These are phyloP conservation scores for Lepisosteus oculatus DNA, from an alignment of 2,113 vertebrate species.

Conservation along the genomic window DNA sequence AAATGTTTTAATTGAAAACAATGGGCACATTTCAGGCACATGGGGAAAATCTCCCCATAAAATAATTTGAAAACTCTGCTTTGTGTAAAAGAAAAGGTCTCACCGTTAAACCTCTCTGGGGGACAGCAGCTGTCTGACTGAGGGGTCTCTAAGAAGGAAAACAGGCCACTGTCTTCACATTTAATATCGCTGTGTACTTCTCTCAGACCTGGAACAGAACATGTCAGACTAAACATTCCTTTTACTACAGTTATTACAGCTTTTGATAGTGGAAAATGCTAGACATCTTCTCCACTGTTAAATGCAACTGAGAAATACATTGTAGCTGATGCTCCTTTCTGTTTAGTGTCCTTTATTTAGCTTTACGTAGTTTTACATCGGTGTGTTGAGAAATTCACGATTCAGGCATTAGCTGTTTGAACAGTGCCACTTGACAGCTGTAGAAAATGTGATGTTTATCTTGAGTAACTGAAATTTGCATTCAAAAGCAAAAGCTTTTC, in stretches of 20 bases:
- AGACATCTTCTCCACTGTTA: no score
- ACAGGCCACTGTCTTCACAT: background rate
- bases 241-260: no score
- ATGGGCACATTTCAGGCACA: background rate
- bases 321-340: conserved; percentile 8
- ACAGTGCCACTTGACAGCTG: no score
- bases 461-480: no score
- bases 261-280: no score
- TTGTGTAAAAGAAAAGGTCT: background rate
- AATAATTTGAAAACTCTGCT: no score
- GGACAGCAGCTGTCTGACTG: conserved; percentile 7
- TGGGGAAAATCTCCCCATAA: background rate
- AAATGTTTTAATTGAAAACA: background rate
- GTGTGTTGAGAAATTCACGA: background rate
- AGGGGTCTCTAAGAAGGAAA: conserved; percentile 1
- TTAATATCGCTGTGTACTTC: conserved; percentile 16
- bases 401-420: no score
- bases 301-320: background rate
- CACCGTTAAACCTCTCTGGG: conserved; percentile 35
- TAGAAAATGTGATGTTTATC: no score
- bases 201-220: conserved; percentile 18
- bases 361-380: background rate
- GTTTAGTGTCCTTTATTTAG: conserved; percentile 17
- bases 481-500: no score
- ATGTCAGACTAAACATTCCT: background rate